Base-by-base conservation (phyloP, 2,113 vertebrate species). In the Malurus elegans region DNA sequence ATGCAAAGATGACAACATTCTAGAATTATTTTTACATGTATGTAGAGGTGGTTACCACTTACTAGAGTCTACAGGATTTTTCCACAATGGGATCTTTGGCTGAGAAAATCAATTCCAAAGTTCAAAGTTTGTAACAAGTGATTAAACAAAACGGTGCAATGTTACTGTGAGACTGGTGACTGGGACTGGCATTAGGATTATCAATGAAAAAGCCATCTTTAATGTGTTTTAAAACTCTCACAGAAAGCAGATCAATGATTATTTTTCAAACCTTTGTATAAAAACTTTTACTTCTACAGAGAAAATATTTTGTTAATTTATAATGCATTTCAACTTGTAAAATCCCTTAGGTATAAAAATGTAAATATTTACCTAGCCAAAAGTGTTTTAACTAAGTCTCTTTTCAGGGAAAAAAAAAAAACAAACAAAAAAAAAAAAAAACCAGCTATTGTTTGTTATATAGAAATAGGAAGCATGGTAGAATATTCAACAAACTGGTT, bases 221-320 rank as follows among this genome's bases (percentile, higher is more conserved):
- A 73, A 60, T 45, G 16, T 69, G 34, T 23, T 80, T 79, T 73
- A 97, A 97, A 94, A 18, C 19, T 38, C 67, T 91, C 88, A 19
- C 81, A 92, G 48, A 84, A 54, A 69, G 40, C 44, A 86, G 60
- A 87, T 79, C 87, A 87, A 79, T 91, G n/a, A 50, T 38, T 36
- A 87, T 92, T 97, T 96, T 97, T 74, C 88, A 94, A 86, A 73
- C 87, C 93, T 90, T 95, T 96, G 47, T 75, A 80, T 66, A 92
- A 97, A 97, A 97, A 91, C 44, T 28, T 95, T 34, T 56, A 81
- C 80, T 44, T 79, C 62, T 61, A 51, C 32, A 40, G 40, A 75
- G 83, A 96, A 95, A 74, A 64, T 75, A 54, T 93, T 89, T 95
- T 76, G 61, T 79, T 96, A 76, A 79, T 96, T 90, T 85, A 96